Evolutionary conservation across 1,140 invertebrate genomes (phyloP), one percentile per base, ranked within the genome.

Genomic region (Oncopodura yosiiana): DNA sequence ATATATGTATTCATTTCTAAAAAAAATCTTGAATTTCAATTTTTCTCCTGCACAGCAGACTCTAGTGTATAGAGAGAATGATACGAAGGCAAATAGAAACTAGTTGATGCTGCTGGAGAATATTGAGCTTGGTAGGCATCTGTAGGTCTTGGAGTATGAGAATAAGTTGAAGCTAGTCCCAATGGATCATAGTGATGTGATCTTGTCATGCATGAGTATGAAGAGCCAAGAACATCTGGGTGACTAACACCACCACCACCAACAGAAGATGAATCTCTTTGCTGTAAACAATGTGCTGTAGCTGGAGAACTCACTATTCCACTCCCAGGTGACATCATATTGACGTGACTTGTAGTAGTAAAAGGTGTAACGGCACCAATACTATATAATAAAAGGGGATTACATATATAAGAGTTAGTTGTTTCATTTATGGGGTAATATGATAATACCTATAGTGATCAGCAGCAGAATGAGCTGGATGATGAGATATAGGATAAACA

Each of bases 381-480:
- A 9, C 48, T 58, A n/a, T 23, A 21, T 32, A 24, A 42, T 4
- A 53, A 12, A 50, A n/a, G 6, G 9, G 19, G 5, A 32, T 19
- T 9, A 38, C 21, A 16, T 42, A 21, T 36, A 44, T 44, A 21
- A 8, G 24, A 8, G 18, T 12, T 19, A 24, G 29, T 52, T 38
- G 18, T 14, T 29, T 39, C 12, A n/a, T n/a, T n/a, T n/a, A n/a
- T n/a, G n/a, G n/a, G n/a, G n/a, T n/a, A n/a, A n/a, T n/a, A n/a
- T n/a, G n/a, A 34, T 55, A 61, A 67, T 66, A 81, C 78, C 78
- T 77, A 66, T 81, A 81, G n/a, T 77, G 74, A 41, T 81, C 80
- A 11, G 77, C 27, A 14, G 37, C 26, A 11, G 53, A 27, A 32
- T 63, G 61, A 45, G 51, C 39, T n/a, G 42, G 39, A 3, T 55